A percentile compares a stretch with the other conserved stretches of the same genome.
Evolutionary conservation across 2,888 invertebrate species (phyloP).

Genomic region (Harpagoxenus sublaevis): DNA sequence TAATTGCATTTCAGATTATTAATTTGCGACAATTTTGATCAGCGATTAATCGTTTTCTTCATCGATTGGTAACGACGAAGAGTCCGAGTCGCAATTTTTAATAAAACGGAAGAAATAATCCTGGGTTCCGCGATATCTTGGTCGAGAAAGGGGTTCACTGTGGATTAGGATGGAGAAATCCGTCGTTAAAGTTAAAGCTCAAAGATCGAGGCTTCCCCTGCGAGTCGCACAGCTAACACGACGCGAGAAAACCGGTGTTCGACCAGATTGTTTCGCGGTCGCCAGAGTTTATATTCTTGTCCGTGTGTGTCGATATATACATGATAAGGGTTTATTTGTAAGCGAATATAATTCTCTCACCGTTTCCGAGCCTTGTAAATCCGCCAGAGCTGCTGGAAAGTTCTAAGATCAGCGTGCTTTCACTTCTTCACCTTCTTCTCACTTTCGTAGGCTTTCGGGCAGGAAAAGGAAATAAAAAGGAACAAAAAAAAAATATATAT

Average conservation of each 20-base stretch:
- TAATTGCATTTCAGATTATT: not conserved
- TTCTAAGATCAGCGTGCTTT: constrained; percentile 51
- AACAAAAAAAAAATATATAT: no score
- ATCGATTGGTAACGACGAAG: not conserved
- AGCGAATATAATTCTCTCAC: constrained; percentile 46
- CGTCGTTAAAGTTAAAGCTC: constrained; percentile 3
- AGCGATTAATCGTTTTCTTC: not conserved
- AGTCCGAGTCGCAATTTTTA: not conserved
- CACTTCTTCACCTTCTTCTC: constrained; percentile 48
- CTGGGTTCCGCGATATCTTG: not conserved
- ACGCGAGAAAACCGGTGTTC: constrained; percentile 32
- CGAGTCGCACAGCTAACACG: constrained; percentile 38
- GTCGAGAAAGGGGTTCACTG: not conserved
- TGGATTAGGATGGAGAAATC: not conserved
- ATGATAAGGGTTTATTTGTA: constrained; percentile 45
- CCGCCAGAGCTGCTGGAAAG: constrained; percentile 50
- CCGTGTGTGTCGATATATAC: constrained; percentile 45
- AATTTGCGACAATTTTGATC: not conserved
- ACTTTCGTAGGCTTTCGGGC: constrained; percentile 39
- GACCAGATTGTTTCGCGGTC: constrained; percentile 33
- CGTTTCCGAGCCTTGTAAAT: constrained; percentile 54
- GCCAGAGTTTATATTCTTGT: constrained; percentile 46
- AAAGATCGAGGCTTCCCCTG: constrained; percentile 13
- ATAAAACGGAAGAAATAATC: not conserved
- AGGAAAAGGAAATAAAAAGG: not conserved